phyloP scores from a whole-genome alignment of 2,113 vertebrate genomes.

The Pelodiscus sinensis region DNA sequence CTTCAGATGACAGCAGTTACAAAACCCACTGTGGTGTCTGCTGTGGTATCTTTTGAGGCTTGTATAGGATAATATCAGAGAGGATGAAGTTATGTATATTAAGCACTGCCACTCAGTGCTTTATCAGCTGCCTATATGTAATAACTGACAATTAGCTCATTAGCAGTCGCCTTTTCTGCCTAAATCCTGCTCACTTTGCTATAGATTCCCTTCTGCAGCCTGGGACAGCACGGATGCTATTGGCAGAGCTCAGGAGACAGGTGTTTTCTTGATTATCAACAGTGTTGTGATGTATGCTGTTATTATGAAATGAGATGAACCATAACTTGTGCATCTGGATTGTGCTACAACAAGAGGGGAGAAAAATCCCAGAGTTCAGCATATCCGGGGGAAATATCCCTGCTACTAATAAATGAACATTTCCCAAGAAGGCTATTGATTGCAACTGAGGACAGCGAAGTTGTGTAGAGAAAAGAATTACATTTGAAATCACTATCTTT shows the following conservation, averaged over 20 bases:
- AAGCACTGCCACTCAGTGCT: accelerated
- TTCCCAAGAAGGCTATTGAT: not conserved
- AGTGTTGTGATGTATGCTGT: slow-evolving; percentile 41
- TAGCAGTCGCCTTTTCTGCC: not conserved
- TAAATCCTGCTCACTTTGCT: not conserved
- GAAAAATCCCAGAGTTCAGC: slow-evolving; percentile 9
- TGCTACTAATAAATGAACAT: not conserved
- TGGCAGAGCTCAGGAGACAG: slow-evolving; percentile 28
- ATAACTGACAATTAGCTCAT: accelerated
- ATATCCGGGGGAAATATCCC: not conserved
- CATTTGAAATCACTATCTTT: slow-evolving; percentile 16
- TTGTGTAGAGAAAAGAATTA: not conserved
- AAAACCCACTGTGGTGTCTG: not conserved
- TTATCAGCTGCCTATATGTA: not conserved
- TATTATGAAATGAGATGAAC: slow-evolving; percentile 35
- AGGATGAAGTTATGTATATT: accelerated
- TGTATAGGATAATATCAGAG: accelerated
- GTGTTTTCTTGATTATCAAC: slow-evolving; percentile 32
- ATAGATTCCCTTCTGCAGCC: not conserved
- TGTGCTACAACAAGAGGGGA: not conserved
- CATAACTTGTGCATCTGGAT: slow-evolving; percentile 51
- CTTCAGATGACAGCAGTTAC: accelerated
- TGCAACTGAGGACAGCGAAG: not conserved
- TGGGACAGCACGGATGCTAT: not conserved
- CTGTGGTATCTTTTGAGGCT: accelerated